These are phyloP conservation scores for Drosophila infuscata DNA, from an alignment of 2,888 invertebrate species.

Conservation along the genomic window DNA sequence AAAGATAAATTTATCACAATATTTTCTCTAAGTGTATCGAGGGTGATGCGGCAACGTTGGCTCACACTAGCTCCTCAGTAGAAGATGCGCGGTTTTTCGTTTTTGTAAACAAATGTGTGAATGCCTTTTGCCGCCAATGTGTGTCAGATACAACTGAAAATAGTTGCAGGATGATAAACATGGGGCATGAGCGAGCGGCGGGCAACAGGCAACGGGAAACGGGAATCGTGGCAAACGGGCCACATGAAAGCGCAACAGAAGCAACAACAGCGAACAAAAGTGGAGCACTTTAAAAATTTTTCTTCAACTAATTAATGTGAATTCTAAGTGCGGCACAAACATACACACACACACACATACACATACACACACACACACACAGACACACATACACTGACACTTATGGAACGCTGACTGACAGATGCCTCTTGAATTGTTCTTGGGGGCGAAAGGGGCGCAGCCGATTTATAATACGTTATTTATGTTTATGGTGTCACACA, in stretches of 20 bases:
- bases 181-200: constrained; percentile 7
- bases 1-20: no score
- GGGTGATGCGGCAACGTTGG: background rate
- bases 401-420: constrained; percentile 14
- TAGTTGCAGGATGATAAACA: constrained; percentile 60
- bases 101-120: constrained; percentile 49
- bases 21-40: background rate
- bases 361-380: background rate
- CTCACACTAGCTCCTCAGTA: constrained; percentile 32
- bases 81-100: constrained; percentile 21
- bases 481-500: constrained; percentile 26
- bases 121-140: constrained; percentile 51
- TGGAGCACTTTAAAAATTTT: constrained; percentile 66
- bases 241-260: constrained; percentile 46
- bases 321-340: constrained; percentile 55
- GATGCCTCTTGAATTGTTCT: constrained; percentile 10
- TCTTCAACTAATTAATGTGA: constrained; percentile 66
- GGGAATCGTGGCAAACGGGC: constrained; percentile 10
- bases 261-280: constrained; percentile 33
- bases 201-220: constrained; percentile 1
- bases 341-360: background rate
- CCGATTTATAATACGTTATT: constrained; percentile 32
- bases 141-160: constrained; percentile 67
- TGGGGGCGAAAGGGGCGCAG: constrained; percentile 10
- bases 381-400: background rate